Conservation (phyloP, 1,140 invertebrate genomes). For the Drosophila tropicalis region DNA sequence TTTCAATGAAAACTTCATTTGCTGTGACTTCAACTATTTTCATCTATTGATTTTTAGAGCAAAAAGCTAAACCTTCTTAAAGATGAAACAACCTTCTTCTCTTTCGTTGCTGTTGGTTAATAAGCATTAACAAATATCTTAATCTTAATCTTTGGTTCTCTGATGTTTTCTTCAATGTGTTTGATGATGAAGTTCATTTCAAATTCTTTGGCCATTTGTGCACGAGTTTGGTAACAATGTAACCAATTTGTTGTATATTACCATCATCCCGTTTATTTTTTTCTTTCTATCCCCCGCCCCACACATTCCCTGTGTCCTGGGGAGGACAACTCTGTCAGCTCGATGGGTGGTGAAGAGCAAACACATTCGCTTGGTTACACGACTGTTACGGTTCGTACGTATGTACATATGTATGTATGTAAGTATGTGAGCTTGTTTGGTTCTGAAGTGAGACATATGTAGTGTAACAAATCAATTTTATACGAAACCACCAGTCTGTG, state of each 20-base stretch:
- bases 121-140: no score
- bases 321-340: neutral
- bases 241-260: conserved; percentile 74
- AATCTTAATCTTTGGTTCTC: no score
- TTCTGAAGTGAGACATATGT: conserved; percentile 70
- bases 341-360: neutral
- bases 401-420: no score
- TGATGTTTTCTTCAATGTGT: neutral
- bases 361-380: conserved; percentile 3
- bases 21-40: no score
- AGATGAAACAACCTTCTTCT: no score
- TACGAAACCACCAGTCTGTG: conserved; percentile 38
- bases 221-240: conserved; percentile 34
- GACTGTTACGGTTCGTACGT: conserved; percentile 23
- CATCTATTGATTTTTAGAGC: no score
- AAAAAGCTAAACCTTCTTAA: no score
- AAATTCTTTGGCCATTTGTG: conserved; percentile 3
- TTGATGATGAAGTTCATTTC: conserved; percentile 1
- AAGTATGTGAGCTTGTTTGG: conserved; percentile 17
- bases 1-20: no score
- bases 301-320: neutral
- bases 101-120: no score
- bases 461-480: conserved; percentile 78
- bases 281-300: conserved; percentile 25
- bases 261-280: conserved; percentile 36